Evolutionary conservation across 2,888 invertebrate species (phyloP), one percentile per base, ranked within the genome.

Genomic region (Andrena chrysosceles): DNA sequence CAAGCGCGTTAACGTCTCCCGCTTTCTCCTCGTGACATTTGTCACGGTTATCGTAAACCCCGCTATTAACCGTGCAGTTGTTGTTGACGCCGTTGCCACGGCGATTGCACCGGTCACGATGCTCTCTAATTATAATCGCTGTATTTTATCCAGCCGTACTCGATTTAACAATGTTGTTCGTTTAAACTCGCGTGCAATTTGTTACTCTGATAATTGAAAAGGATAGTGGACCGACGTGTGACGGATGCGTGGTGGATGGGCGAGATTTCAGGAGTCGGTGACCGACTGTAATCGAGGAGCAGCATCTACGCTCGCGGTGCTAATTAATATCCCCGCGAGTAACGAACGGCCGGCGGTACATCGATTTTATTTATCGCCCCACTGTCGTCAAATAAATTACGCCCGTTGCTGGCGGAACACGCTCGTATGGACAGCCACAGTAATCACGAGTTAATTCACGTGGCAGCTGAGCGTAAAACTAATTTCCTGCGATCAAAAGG

Each of bases 301-400:
- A 10, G 23, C 56, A 13, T 26, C 20, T 26, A 2, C n/a, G n/a
- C 2, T 10, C 23, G 33, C 56, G 73, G 26, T 16, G 42, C 16
- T 69, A 52, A 77, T 77, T 64, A 77, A 62, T 54, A 62, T 68
- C 48, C 31, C n/a, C 52, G 59, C 8, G 59, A 77, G 60, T 70
- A 76, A 33, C 54, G 62, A 33, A 33, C 10, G 48, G 33, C 48
- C 31, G 59, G 29, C 64, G 29, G 64, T 23, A 23, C 66, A 77
- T 69, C 49, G 56, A 69, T 69, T 63, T 29, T 59, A 69, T 69
- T 77, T 59, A 69, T 35, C 48, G 29, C 5, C 48, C 56, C 52
- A 29, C 4, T 49, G 77, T 35, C 42, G 29, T 10, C 52, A 49
- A 35, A 77, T 67, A 67, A 74, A 75, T 75, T 35, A 66, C 35